Percentiles rank a stretch among this genome's conserved stretches.
These are phyloP conservation scores for Napeogenes sylphis DNA, from an alignment of 2,888 invertebrate species.

Conservation along the genomic window DNA sequence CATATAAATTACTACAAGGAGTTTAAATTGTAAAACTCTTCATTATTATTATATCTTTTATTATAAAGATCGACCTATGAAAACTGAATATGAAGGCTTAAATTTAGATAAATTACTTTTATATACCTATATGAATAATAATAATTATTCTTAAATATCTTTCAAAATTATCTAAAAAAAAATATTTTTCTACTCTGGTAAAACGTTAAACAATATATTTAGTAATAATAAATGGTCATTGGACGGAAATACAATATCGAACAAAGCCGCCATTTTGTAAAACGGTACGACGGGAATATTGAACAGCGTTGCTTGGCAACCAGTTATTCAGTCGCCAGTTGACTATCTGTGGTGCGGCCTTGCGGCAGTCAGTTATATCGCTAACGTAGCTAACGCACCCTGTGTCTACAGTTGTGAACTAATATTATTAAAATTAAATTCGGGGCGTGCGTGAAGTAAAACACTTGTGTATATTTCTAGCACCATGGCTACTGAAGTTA, in stretches of 20 bases:
- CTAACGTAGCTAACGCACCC: slow-evolving; percentile 33
- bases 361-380: slow-evolving; percentile 36
- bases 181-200: not conserved
- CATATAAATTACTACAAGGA: too few relatives aligned
- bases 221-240: slow-evolving; percentile 8
- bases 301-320: slow-evolving; percentile 48
- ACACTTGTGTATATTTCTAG: slow-evolving; percentile 34
- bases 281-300: slow-evolving; percentile 31
- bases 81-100: too few relatives aligned
- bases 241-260: slow-evolving; percentile 15
- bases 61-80: too few relatives aligned
- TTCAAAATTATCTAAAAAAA: too few relatives aligned
- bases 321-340: slow-evolving; percentile 40
- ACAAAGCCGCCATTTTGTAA: slow-evolving; percentile 46
- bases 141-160: too few relatives aligned
- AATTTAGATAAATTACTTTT: too few relatives aligned
- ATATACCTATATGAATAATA: not conserved
- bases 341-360: slow-evolving; percentile 37
- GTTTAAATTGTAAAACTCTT: too few relatives aligned
- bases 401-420: slow-evolving; percentile 38
- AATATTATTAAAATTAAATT: slow-evolving; percentile 23
- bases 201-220: not conserved
- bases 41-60: too few relatives aligned
- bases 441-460: slow-evolving; percentile 37
- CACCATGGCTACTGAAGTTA: slow-evolving; percentile 87